Base-by-base conservation (phyloP, 2,113 vertebrate genomes). In the Helogale parvula region DNA sequence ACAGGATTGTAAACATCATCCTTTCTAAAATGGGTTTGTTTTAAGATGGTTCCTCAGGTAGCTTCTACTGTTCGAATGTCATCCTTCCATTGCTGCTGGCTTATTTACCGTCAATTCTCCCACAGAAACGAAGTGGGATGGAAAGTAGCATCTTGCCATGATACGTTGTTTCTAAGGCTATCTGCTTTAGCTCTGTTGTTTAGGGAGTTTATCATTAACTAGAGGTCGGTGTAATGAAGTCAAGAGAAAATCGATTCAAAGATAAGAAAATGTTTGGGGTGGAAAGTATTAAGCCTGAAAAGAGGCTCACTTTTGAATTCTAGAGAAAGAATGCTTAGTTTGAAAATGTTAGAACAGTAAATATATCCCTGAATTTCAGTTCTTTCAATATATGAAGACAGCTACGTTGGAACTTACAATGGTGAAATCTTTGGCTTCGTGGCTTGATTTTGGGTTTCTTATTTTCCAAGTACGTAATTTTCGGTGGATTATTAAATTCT, bases 321-420 rank as follows among this genome's bases (percentile, higher is more conserved):
- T 38, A 31, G 52, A 82, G 63, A 65, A 35, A 41, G 82, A 45
- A 29, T 7, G 17, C 10, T 9, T 23, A 9, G 14, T 52, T 72
- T 16, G 31, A 41, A 35, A 57, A 57, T 33, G 25, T 66, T 29
- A 77, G 60, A 93, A 45, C 1, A 5, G 15, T 14, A 19, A 72
- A 65, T 71, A 11, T 4, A 33, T 77, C 29, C 68, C 57, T 33
- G 41, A 25, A 12, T 50, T 35, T 14, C 1, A 3, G 35, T 87
- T 45, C 10, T 71, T 57, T 60, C 31, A 35, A 38, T 35, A 7
- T 2, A 10, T 23, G 60, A 41, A 16, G 11, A 41, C 2, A 47
- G 33, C 54, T 69, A 2, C 4, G 1, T 17, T 7, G 27, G 19
- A 68, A 15, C n/a, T 60, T 38, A 33, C 8, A 2, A 2, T 0